Base-by-base conservation (phyloP, 2,888 invertebrate genomes). In the Rhorus exstirpatorius region DNA sequence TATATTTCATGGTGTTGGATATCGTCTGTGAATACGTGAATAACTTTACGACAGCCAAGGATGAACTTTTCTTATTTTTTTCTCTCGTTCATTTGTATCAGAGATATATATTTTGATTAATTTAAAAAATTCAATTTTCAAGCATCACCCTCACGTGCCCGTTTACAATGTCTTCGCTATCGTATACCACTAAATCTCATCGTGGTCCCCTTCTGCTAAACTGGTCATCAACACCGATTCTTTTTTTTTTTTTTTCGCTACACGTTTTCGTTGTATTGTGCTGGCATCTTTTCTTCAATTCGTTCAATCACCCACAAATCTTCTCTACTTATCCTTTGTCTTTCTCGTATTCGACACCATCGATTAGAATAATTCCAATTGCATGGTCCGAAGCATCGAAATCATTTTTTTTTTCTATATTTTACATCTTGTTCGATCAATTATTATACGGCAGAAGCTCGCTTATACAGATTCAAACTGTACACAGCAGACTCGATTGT, bases 181-280 rank as follows among this genome's bases (percentile, higher is more conserved):
- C 77, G 49, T 74, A 49, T 38, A 44, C 68, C 61, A 53, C 70
- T 72, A 75, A 68, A 41, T 46, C 55, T 71, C 55, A 24, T 75
- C 81, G 79, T 86, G 86, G 86, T 86, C 86, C 85, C 83, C 38
- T 83, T 86, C 81, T 71, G 77, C 51, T 8, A 80, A 78, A 55
- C 24, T 58, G 19, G 41, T 26, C 12, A 55, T 55, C 51, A 55
- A 35, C 14, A 14, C 68, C 46, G 14, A 70, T n/a, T 61, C 75
- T 72, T 71, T 21, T 46, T 51, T 72, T 51, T 12, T 38, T 67
- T 35, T 19, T n/a, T 21, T 38, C 6, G 31, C n/a, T 51, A 58
- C 77, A 80, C 80, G 51, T 60, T 79, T 87, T 87, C 87, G 87
- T 87, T 87, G 87, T 87, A 87, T 84, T 68, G 55, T 80, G 65